Evolutionary conservation across 2,888 invertebrate species (phyloP).

Genomic region (Drosophila affinis): DNA sequence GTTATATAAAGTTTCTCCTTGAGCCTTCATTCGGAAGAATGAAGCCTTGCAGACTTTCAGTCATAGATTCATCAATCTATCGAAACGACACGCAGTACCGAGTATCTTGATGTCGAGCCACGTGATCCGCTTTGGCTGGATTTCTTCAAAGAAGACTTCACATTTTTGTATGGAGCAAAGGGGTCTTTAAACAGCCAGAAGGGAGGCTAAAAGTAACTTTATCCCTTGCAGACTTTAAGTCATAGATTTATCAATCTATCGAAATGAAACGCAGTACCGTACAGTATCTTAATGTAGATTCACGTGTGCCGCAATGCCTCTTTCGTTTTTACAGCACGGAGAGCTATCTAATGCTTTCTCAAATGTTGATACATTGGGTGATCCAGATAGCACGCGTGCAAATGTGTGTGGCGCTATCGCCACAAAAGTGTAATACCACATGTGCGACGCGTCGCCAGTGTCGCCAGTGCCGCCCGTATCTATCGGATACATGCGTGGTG

Average conservation of each 20-base stretch:
- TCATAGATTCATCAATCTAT: no score
- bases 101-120: neutral
- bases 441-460: conserved; percentile 21
- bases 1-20: no score
- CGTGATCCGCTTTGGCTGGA: neutral
- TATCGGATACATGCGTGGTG: conserved; percentile 41
- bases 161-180: no score
- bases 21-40: no score
- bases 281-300: neutral
- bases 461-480: conserved; percentile 30
- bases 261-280: no score
- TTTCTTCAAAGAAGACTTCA: no score
- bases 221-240: no score
- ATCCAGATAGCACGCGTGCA: conserved; percentile 52
- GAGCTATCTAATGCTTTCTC: conserved; percentile 49
- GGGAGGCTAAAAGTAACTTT: no score
- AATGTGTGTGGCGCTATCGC: conserved; percentile 30
- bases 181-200: no score
- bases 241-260: no score
- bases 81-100: no score
- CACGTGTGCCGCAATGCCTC: neutral
- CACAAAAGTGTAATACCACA: conserved; percentile 47
- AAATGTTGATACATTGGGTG: conserved; percentile 62
- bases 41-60: no score
- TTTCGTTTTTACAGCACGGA: conserved; percentile 10